Base-by-base conservation (phyloP, 2,888 invertebrate species). In the Drosophila koepferae region DNA sequence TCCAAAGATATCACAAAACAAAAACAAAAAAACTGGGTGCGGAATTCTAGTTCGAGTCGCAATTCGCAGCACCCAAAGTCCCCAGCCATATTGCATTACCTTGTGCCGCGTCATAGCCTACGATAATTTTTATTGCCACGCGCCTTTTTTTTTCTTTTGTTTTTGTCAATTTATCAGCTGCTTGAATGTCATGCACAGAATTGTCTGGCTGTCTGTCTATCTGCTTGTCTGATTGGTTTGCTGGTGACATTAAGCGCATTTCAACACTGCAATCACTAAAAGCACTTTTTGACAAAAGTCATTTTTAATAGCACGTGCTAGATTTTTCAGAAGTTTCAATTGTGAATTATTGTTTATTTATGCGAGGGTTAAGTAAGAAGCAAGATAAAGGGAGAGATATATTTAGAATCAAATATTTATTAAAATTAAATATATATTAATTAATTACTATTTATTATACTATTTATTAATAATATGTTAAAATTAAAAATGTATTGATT, bases 201-300 rank as follows among this genome's bases (percentile, higher is more conserved):
- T 60, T 73, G 66, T 66, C 72, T 60, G 66, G 43, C 23, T 43
- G 63, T 43, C 63, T 53, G 6, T 46, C 66, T 31, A 16, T 43
- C 63, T 53, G 10, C 65, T 53, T 31, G 34, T 34, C 51, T 40
- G 28, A 20, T 48, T 48, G 36, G 18, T 53, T 46, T 44, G 63
- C 34, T 58, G 77, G 74, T 88, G 87, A 79, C 90, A 86, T 89
- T 90, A 88, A 85, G 72, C 74, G 65, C 72, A 81, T 80, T 80
- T 86, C 78, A 77, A 77, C 76, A 73, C 77, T 49, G 55, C 77
- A 71, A 77, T 60, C 55, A 63, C 23, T 40, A 58, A 61, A 56
- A 61, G 63, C 28, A 82, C 49, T 71, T 77, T 70, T 65, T 68
- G 54, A 60, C 63, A 77, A 65, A 44, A 48, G 18, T 67, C 40